Conservation (phyloP, 2,888 invertebrate genomes). For the Lissocephala sabroskyi region DNA sequence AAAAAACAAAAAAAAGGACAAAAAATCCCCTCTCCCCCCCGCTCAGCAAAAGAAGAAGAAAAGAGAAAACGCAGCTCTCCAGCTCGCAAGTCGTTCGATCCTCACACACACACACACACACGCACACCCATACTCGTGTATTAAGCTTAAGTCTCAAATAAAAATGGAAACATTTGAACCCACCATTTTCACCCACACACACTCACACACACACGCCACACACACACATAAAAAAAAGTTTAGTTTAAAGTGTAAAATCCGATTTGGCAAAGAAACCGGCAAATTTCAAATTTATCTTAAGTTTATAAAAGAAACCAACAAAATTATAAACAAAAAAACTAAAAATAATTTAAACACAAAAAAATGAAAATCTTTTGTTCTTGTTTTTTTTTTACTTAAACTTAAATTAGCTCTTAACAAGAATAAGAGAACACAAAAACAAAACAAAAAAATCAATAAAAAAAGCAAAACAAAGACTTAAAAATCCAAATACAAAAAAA, state of each 20-base stretch:
- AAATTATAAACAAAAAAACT: slow-evolving; percentile 37
- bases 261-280: slow-evolving; percentile 13
- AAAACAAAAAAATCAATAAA: slow-evolving; percentile 60
- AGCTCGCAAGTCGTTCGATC: neutral
- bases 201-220: slow-evolving; percentile 13
- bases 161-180: slow-evolving; percentile 16
- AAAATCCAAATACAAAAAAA: slow-evolving; percentile 33
- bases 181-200: slow-evolving; percentile 19
- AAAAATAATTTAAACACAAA: slow-evolving; percentile 23
- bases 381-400: slow-evolving; percentile 7
- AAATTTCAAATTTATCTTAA: slow-evolving; percentile 21
- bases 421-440: slow-evolving; percentile 15
- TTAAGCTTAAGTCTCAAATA: slow-evolving; percentile 38
- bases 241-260: slow-evolving; percentile 46
- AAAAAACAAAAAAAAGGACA: neutral
- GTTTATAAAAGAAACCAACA: slow-evolving; percentile 23
- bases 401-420: slow-evolving; percentile 45
- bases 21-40: neutral
- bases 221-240: slow-evolving; percentile 12
- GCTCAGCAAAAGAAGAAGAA: slow-evolving; percentile 5
- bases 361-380: slow-evolving; percentile 20
- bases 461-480: slow-evolving; percentile 72
- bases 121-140: slow-evolving; percentile 26
- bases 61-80: slow-evolving; percentile 12
- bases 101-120: slow-evolving; percentile 10